Evolutionary conservation across 2,797 vertebrate genomes (phyloP), one percentile per base, ranked within the genome.

Genomic region (Melanotaenia parkinsoni): DNA sequence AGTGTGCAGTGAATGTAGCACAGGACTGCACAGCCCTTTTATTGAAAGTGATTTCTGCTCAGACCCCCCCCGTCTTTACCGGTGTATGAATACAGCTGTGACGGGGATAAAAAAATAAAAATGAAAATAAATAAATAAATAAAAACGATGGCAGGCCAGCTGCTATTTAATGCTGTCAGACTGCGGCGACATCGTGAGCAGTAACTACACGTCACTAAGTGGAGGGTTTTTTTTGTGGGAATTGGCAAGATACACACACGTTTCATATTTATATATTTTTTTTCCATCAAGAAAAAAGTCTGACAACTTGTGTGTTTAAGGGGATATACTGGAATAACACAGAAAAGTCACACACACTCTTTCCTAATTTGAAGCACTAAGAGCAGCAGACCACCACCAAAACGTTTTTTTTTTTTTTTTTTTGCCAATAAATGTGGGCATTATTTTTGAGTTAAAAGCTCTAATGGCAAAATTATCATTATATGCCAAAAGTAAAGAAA

Each of bases 171-270:
- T 53, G 43, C 86, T 76, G 85, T 91, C 89, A 85, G 76, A 18
- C 54, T 77, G 61, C 68, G 76, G 80, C 89, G 83, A 84, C 84
- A 84, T 40, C 58, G 64, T 77, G 82, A 89, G 85, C 77, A 50
- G 58, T 76, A 77, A 83, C 84, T 86, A 76, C 85, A 72, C 69
- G 74, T 74, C 66, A 56, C 77, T 93, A 92, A 92, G 92, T 92
- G 79, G 87, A 72, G 62, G 76, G 67, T 85, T 90, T 85, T 85
- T 87, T 84, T 72, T 37, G 75, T 57, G 66, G 77, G 84, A 85
- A 86, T 88, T 85, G 84, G 40, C 30, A 47, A 76, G 63, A 54
- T 68, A 64, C 54, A 84, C 33, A 58, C 12, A 65, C 72, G 64
- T 66, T 37, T 13, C 3, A 40, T 13, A 40, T 2, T 10, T 37